phyloP scores from a whole-genome alignment of 2,113 vertebrate genomes.

The Ibidorhyncha struthersii region DNA sequence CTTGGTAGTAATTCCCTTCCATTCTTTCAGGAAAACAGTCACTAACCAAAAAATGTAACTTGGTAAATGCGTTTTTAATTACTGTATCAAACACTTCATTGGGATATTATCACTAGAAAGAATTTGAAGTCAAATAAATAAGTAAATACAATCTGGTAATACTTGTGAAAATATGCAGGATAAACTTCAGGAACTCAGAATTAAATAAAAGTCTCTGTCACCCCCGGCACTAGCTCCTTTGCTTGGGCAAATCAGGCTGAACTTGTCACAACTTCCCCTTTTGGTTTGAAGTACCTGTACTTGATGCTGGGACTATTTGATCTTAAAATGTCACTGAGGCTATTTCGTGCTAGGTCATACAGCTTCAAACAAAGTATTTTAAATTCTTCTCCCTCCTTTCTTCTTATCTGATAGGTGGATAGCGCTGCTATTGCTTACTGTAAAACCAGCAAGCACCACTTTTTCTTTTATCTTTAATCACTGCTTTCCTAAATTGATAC shows the following conservation, averaged over 20 bases:
- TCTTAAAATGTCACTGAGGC: conserved; percentile 4
- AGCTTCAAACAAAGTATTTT: not conserved
- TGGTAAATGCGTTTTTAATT: not conserved
- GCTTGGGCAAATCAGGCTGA: not conserved
- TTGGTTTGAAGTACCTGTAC: not conserved
- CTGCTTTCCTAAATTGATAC: not conserved
- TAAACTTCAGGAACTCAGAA: not conserved
- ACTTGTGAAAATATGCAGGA: not conserved
- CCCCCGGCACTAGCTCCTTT: not conserved
- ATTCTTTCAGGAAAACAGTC: not conserved
- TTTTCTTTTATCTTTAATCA: not conserved
- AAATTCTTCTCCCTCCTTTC: not conserved
- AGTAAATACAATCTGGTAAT: not conserved
- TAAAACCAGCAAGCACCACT: not conserved
- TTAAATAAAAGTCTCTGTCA: not conserved
- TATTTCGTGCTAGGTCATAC: not conserved
- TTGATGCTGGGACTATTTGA: not conserved
- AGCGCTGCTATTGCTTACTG: not conserved
- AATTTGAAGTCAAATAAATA: not conserved
- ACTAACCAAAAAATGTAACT: not conserved
- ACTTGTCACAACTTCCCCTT: not conserved
- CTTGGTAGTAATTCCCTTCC: not conserved
- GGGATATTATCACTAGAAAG: not conserved
- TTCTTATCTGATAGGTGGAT: not conserved
- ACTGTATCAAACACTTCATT: not conserved